A percentile compares a stretch with the other conserved stretches of the same genome.
phyloP scores from a whole-genome alignment of 1,140 invertebrate genomes.

The Bombus superbus region DNA sequence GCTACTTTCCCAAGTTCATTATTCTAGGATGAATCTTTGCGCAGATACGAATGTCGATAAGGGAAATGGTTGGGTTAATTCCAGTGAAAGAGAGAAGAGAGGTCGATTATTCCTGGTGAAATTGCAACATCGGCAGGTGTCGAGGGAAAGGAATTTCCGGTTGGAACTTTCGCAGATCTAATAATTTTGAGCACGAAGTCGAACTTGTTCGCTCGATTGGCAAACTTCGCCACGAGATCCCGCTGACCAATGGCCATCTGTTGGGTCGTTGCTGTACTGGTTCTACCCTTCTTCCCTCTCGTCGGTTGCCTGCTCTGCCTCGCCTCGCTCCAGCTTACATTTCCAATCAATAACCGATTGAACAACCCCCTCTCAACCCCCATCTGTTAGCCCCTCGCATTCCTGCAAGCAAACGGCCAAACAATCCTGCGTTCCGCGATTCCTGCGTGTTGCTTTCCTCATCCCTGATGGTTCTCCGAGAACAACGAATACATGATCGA shows the following conservation, averaged over 20 bases:
- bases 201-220: constrained; percentile 63
- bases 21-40: background rate
- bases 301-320: constrained; percentile 7
- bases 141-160: background rate
- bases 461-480: background rate
- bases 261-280: constrained; percentile 73
- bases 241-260: constrained; percentile 79
- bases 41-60: background rate
- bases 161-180: constrained; percentile 11
- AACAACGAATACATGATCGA: background rate
- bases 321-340: constrained; percentile 73
- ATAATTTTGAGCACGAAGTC: constrained; percentile 34
- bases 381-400: constrained; percentile 67
- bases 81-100: too few relatives aligned
- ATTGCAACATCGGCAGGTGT: constrained; percentile 31
- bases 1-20: background rate
- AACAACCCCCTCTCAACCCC: constrained; percentile 72
- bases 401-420: constrained; percentile 74
- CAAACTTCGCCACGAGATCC: constrained; percentile 53
- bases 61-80: background rate
- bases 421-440: constrained; percentile 72
- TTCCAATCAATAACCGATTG: constrained; percentile 82
- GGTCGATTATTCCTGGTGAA: background rate
- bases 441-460: constrained; percentile 33
- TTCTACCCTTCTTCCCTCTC: constrained; percentile 44